Percentiles rank a stretch among this genome's conserved stretches.
Conservation (phyloP, 2,888 invertebrate species). For the Uloborus plumipes region DNA sequence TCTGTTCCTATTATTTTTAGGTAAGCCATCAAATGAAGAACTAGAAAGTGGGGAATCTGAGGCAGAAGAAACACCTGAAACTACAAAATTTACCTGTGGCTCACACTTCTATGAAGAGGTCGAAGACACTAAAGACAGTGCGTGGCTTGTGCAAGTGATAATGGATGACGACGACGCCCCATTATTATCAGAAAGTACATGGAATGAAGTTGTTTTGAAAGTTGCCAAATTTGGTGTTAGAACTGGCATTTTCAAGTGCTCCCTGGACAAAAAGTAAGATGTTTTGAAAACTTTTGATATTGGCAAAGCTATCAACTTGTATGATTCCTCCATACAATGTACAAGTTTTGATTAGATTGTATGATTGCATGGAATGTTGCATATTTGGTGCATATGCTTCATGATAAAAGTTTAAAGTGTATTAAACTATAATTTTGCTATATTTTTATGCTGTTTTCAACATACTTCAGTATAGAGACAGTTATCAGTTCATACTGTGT, state of each 20-base stretch:
- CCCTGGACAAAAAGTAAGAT: conserved; percentile 72
- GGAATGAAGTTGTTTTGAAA: conserved; percentile 72
- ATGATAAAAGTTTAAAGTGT: too few species aligned
- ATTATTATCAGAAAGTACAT: conserved; percentile 70
- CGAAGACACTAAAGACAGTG: conserved; percentile 75
- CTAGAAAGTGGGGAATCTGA: conserved; percentile 36
- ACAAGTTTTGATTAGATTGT: too few species aligned
- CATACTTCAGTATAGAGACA: too few species aligned
- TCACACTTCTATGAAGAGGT: conserved; percentile 73
- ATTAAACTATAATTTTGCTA: too few species aligned
- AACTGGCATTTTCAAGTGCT: conserved; percentile 74
- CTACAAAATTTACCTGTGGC: conserved; percentile 72
- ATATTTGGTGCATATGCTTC: too few species aligned
- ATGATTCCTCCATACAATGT: too few species aligned
- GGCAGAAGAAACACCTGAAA: conserved; percentile 41
- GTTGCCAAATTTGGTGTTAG: conserved; percentile 73
- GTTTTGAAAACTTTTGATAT: too few species aligned
- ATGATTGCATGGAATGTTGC: too few species aligned
- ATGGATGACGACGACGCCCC: conserved; percentile 68
- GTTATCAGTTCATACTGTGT: too few species aligned
- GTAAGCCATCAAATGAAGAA: conserved; percentile 35
- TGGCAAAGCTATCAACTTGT: too few species aligned
- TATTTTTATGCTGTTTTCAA: too few species aligned
- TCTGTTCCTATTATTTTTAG: background rate
- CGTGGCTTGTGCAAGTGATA: conserved; percentile 74